Base-by-base conservation (phyloP, 2,888 invertebrate genomes). In the Ochlodes sylvanus region DNA sequence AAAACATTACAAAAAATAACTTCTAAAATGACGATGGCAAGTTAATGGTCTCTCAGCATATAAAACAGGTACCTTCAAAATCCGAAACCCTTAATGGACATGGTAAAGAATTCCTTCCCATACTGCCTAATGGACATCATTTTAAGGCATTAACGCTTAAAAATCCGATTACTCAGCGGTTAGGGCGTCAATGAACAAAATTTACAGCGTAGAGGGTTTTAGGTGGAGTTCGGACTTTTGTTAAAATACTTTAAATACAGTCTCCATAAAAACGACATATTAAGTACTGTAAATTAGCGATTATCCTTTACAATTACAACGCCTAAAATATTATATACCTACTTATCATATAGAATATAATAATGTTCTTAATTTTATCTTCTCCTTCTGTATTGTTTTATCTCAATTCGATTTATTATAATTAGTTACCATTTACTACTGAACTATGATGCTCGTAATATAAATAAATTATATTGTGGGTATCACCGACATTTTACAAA, bases 131-230 rank as follows among this genome's bases (percentile, higher is more conserved):
- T 87, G 88, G 87, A 84, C 84, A 83, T 81, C 86, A 86, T 83
- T 85, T 83, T 82, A 84, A 83, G 81, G 84, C 84, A 86, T 86
- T 86, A 86, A 86, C 82, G 83, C 84, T 86, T 85, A 83, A 80
- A 86, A 86, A 84, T 84, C 79, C 77, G 73, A 72, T 74, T 74
- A 76, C 55, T 64, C 56, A 32, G 64, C 64, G 56, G 47, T 57
- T 64, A 57, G 47, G 56, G 64, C 42, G 56, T 27, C 63, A 44
- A 56, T 55, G 42, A 55, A 41, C 55, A 44, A 64, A 64, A 56
- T 64, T 32, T 47, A 57, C 34, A 19, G 12, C 17, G 63, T 12
- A 34, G 56, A 27, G 34, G 34, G 6, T 14, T 57, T 47, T 17
- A 12, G 12, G 21, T 21, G 42, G 34, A 32, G 42, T 9, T n/a